Base-by-base conservation (phyloP, 2,113 vertebrate species). In the Oryzias javanicus region DNA sequence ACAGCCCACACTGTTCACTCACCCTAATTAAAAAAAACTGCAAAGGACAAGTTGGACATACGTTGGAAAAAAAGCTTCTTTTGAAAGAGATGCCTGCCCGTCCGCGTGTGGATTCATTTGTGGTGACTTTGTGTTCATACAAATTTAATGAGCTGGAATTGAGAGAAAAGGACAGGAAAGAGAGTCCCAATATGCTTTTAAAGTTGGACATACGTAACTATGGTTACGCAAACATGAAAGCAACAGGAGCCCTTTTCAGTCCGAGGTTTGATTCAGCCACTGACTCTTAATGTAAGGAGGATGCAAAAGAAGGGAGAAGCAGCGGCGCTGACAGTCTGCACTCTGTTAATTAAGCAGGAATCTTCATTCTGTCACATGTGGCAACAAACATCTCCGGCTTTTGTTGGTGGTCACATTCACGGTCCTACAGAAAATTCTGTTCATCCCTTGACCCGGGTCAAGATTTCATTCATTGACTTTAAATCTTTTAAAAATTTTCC, bases 151-250 rank as follows among this genome's bases (percentile, higher is more conserved):
- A 91, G 86, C 62, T 77, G 75, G 78, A 85, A 85, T 82, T 78
- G 59, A 78, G 82, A 81, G 74, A 81, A 81, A 80, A 62, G 79
- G 67, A 71, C 60, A 57, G 70, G 55, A 69, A 70, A 51, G 68
- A 66, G 67, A 79, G 72, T 78, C 85, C 85, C 78, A 70, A 88
- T 83, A 74, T 62, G 80, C 76, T 89, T 88, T 91, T 90, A 80
- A 86, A 88, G 88, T 79, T n/a, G n/a, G n/a, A n/a, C n/a, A 72
- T 82, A 77, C 29, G 89, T 91, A 83, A 67, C 89, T 86, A 90
- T 91, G 90, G 90, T 89, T 85, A 90, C 90, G 20, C 84, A 88
- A 89, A 92, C 86, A 90, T 91, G 87, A 91, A 91, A 90, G 89
- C 84, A 70, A 65, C 60, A 54, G 58, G 51, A 48, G 67, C 77